Evolutionary conservation across 2,113 vertebrate genomes (phyloP).

Genomic region (Xenopus borealis): DNA sequence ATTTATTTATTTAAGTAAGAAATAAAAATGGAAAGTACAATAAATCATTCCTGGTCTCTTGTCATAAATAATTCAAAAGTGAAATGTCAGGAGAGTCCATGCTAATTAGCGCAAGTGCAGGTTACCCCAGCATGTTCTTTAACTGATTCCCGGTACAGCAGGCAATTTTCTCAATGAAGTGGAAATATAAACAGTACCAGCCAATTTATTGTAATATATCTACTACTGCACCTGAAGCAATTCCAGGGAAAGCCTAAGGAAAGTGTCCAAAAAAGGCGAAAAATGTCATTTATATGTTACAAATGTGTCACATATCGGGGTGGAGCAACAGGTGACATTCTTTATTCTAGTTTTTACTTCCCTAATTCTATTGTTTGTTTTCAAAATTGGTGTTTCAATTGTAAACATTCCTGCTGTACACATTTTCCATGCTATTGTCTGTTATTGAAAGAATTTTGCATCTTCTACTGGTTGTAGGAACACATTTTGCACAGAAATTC

Average conservation of each 20-base stretch:
- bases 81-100: constrained; percentile 16
- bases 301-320: too few relatives aligned
- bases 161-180: background rate
- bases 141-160: constrained; percentile 20
- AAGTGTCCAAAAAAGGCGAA: too few relatives aligned
- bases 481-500: too few relatives aligned
- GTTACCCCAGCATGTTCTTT: constrained; percentile 25
- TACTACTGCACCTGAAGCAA: background rate
- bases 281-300: too few relatives aligned
- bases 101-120: constrained; percentile 6
- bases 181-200: constrained; percentile 8
- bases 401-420: too few relatives aligned
- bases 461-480: too few relatives aligned
- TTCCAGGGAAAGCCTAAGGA: background rate
- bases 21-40: constrained; percentile 37
- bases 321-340: too few relatives aligned
- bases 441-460: too few relatives aligned
- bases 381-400: too few relatives aligned
- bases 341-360: too few relatives aligned
- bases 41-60: constrained; percentile 41
- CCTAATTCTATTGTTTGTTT: too few relatives aligned
- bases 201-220: background rate
- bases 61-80: constrained; percentile 41
- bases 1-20: background rate
- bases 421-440: too few relatives aligned